Percentiles rank a stretch among this genome's conserved stretches.
Conservation (phyloP, 2,797 vertebrate genomes). For the Smutsia temminckii region DNA sequence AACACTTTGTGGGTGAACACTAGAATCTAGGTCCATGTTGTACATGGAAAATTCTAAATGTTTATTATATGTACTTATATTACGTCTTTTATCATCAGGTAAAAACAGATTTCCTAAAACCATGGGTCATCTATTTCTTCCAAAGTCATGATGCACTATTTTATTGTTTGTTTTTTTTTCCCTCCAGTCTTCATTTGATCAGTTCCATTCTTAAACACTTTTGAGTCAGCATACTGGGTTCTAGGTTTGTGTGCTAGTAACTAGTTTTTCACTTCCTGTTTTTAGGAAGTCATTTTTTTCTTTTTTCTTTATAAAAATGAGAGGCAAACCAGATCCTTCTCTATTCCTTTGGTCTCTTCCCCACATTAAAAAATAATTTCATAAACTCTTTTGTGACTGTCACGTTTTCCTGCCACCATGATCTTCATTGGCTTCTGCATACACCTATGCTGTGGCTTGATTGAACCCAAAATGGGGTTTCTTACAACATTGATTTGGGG, state of each 20-base stretch:
- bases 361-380: neutral
- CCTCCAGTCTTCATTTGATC: neutral
- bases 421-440: neutral
- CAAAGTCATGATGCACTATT: neutral
- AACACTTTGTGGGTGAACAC: neutral
- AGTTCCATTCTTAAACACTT: slow-evolving; percentile 22
- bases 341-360: neutral
- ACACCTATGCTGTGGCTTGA: neutral
- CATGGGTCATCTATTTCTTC: neutral
- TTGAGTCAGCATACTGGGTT: neutral
- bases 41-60: neutral
- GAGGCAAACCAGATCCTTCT: neutral
- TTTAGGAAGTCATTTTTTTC: neutral
- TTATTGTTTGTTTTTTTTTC: neutral
- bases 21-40: neutral
- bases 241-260: neutral
- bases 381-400: neutral
- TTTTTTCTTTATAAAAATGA: neutral
- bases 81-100: neutral
- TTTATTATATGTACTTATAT: neutral
- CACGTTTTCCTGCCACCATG: neutral
- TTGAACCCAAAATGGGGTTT: neutral
- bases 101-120: slow-evolving; percentile 9
- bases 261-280: neutral
- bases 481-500: neutral